These are phyloP conservation scores for Acanthosepion lycidas DNA, from an alignment of 2,888 invertebrate genomes.

Conservation along the genomic window DNA sequence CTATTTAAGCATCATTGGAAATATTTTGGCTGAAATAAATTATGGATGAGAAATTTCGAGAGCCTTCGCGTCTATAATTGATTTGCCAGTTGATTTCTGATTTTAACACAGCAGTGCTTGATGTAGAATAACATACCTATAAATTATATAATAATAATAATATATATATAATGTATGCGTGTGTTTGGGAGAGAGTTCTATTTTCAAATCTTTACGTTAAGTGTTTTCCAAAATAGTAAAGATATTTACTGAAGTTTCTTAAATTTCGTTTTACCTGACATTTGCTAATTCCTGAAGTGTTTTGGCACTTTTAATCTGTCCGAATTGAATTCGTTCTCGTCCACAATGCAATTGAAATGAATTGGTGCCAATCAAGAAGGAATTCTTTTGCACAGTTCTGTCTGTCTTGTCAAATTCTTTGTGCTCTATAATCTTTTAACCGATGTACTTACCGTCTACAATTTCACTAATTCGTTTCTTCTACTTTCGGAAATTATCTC, in stretches of 20 bases:
- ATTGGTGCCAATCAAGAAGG: not conserved
- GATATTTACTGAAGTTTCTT: not conserved
- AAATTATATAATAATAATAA: no score
- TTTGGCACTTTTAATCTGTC: constrained; percentile 13
- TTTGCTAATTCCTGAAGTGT: not conserved
- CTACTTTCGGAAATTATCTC: not conserved
- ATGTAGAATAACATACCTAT: no score
- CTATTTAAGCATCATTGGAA: no score
- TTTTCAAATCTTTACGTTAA: not conserved
- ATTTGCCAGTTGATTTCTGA: no score
- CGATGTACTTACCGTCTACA: not conserved
- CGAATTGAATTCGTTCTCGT: not conserved
- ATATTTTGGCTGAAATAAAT: no score
- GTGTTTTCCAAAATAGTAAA: not conserved
- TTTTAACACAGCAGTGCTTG: no score
- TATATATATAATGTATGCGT: no score
- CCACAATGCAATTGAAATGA: not conserved
- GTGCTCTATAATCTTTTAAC: not conserved
- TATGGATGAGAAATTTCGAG: no score
- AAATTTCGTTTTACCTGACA: not conserved
- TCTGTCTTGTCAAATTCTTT: not conserved
- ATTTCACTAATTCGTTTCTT: not conserved
- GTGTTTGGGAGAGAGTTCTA: not conserved
- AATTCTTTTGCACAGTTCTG: not conserved
- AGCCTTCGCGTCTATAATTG: no score